Conservation (phyloP, 2,888 invertebrate species). For the Elgonia sp. region DNA sequence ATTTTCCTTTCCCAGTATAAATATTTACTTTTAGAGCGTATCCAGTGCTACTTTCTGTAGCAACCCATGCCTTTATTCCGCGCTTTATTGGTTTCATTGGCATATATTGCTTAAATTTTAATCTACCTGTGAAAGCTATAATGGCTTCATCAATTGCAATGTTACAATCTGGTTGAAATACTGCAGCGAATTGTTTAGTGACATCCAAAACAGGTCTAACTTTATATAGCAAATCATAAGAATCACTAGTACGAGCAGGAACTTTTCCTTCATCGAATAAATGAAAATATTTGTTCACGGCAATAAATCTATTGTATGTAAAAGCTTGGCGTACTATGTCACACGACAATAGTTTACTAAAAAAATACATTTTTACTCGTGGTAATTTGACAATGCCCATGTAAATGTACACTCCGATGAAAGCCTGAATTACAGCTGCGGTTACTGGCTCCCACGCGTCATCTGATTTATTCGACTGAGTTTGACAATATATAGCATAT, state of each 20-base stretch:
- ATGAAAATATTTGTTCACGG: no score
- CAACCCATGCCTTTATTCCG: slow-evolving; percentile 58
- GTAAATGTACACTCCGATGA: background rate
- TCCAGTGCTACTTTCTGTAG: slow-evolving; percentile 46
- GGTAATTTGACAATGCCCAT: slow-evolving; percentile 29
- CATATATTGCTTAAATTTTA: slow-evolving; percentile 64
- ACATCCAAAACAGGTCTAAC: slow-evolving; percentile 30
- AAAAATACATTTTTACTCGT: slow-evolving; percentile 1
- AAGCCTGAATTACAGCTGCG: slow-evolving; percentile 1
- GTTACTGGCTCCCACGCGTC: background rate
- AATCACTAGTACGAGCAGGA: background rate
- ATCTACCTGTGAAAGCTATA: slow-evolving; percentile 52
- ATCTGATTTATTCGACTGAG: no score
- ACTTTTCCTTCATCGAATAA: no score
- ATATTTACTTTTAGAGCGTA: slow-evolving; percentile 27
- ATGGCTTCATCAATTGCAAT: slow-evolving; percentile 57
- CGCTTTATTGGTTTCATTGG: slow-evolving; percentile 60
- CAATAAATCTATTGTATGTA: no score
- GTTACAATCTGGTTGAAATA: slow-evolving; percentile 27
- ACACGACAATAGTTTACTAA: background rate
- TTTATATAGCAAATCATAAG: slow-evolving; percentile 2
- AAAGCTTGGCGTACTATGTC: no score
- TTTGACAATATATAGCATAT: no score
- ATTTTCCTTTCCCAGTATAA: slow-evolving; percentile 3
- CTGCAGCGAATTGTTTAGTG: background rate